Base-by-base conservation (phyloP, 2,797 vertebrate genomes). In the Chaetodon trifasciatus region DNA sequence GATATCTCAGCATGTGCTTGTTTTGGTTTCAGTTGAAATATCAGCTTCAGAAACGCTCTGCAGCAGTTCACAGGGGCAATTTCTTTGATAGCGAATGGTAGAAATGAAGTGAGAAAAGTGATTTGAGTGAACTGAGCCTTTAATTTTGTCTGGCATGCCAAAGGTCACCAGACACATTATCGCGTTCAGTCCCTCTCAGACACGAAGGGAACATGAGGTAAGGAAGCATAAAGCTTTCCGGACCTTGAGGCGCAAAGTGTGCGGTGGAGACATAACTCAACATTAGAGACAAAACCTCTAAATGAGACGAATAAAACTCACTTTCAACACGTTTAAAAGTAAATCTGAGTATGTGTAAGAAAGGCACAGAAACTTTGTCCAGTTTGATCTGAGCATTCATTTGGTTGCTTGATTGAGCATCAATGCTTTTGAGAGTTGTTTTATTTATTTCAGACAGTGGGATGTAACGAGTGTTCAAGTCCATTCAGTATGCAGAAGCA, bases 101-200 rank as follows among this genome's bases (percentile, higher is more conserved):
- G 7, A 67, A 61, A 61, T 61, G 11, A 76, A 70, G 2, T 40
- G 17, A 49, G 47, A 40, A 46, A 62, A 23, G 32, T 55, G 17
- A 84, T 64, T 79, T 47, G 23, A 42, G 24, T 49, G 21, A 67
- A 77, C 8, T 3, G 3, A 52, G 21, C 37, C 6, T 77, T 86
- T 61, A 21, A 67, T 77, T 74, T 63, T 47, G 52, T 77, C 68
- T 75, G 1, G n/a, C 15, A 67, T 65, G 44, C 64, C 61, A 87
- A 87, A 91, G 72, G 86, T 88, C 80, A 86, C 67, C 75, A 83
- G 78, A 83, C 63, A 50, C 77, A 85, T 84, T 74, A 66, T 76
- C 19, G 19, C 42, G 37, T 47, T 66, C 58, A 11, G 39, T 68
- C 49, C n/a, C 64, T 39, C 63, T 67, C 44, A 71, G 74, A 76